These are phyloP conservation scores for Hyphantria cunea DNA, from an alignment of 1,140 invertebrate species.

Conservation along the genomic window DNA sequence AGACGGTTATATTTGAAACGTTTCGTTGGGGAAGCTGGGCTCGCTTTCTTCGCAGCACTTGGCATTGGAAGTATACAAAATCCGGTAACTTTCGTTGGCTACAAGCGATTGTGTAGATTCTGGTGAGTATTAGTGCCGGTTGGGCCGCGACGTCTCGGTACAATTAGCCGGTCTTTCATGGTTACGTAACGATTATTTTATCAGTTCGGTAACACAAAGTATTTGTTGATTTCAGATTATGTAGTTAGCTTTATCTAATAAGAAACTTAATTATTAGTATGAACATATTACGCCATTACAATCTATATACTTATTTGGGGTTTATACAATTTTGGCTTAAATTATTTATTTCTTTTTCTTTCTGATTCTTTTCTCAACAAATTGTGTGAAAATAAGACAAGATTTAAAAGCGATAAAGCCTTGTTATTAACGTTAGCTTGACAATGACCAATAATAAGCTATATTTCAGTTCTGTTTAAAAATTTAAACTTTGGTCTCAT, in stretches of 20 bases:
- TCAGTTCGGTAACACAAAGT: slow-evolving; percentile 41
- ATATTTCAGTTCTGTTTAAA: too few species aligned
- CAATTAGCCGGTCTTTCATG: slow-evolving; percentile 57
- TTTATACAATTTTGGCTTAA: too few species aligned
- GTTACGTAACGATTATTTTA: slow-evolving; percentile 54
- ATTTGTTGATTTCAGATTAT: slow-evolving; percentile 17
- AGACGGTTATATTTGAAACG: slow-evolving; percentile 65
- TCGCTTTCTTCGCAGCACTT: slow-evolving; percentile 80
- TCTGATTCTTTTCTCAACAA: too few species aligned
- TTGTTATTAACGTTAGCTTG: too few species aligned
- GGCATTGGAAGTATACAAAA: slow-evolving; percentile 72
- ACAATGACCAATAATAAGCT: too few species aligned
- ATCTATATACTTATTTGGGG: too few species aligned
- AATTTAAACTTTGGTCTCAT: too few species aligned
- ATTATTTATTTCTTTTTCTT: too few species aligned
- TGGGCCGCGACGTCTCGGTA: slow-evolving; percentile 41
- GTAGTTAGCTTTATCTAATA: neutral
- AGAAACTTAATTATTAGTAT: neutral
- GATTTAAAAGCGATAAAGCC: too few species aligned
- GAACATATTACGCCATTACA: too few species aligned
- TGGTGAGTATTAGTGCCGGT: slow-evolving; percentile 41
- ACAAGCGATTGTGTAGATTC: slow-evolving; percentile 54
- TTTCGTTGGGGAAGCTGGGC: slow-evolving; percentile 53
- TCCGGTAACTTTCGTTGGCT: slow-evolving; percentile 78
- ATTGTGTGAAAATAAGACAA: too few species aligned